Conservation (phyloP, 2,888 invertebrate genomes). For the Spilosoma lubricipeda region DNA sequence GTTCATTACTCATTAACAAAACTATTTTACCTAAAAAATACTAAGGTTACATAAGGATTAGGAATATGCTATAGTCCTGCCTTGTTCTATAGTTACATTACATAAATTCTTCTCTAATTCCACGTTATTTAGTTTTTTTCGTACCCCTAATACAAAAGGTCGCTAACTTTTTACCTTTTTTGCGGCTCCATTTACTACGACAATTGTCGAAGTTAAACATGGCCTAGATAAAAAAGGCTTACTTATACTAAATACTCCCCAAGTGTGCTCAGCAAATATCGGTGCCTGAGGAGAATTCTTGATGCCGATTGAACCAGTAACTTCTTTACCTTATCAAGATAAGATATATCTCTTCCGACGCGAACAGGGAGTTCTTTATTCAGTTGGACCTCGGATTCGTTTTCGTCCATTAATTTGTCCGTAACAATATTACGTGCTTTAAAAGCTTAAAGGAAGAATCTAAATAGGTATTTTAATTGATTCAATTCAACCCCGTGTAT, state of each 20-base stretch:
- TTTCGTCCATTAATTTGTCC: slow-evolving; percentile 24
- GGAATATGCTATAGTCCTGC: no score
- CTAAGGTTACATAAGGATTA: neutral
- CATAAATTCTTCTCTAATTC: neutral
- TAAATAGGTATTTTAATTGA: slow-evolving; percentile 22
- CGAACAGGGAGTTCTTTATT: slow-evolving; percentile 23
- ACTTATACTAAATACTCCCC: slow-evolving; percentile 39
- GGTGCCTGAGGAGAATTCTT: slow-evolving; percentile 46
- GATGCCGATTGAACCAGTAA: slow-evolving; percentile 38
- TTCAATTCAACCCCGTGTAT: slow-evolving; percentile 9
- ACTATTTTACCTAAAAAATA: neutral
- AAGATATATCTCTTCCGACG: slow-evolving; percentile 31
- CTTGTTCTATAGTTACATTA: neutral
- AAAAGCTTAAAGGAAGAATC: slow-evolving; percentile 21
- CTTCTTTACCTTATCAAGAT: slow-evolving; percentile 41
- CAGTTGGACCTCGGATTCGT: neutral
- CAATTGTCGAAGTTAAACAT: slow-evolving; percentile 42
- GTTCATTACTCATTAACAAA: neutral
- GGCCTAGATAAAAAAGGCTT: slow-evolving; percentile 50
- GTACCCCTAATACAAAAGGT: slow-evolving; percentile 25
- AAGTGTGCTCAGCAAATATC: slow-evolving; percentile 42
- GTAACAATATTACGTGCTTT: slow-evolving; percentile 24
- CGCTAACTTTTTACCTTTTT: slow-evolving; percentile 28
- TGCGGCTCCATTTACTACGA: slow-evolving; percentile 39
- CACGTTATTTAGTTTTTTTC: neutral